Evolutionary conservation across 2,797 vertebrate species (phyloP).

Genomic region (Poliocrania exsul): DNA sequence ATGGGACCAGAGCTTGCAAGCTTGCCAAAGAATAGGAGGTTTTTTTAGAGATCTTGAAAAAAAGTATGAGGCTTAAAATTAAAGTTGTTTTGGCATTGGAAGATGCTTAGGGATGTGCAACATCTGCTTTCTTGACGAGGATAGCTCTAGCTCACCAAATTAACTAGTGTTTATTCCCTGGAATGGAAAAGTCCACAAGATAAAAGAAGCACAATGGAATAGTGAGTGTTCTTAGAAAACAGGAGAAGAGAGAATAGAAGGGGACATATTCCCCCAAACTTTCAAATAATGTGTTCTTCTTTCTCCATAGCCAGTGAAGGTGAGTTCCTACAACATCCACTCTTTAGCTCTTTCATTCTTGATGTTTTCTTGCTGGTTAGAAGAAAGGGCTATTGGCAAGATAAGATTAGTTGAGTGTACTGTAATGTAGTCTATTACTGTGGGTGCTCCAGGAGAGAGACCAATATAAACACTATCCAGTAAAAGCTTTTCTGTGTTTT

Average conservation of each 20-base stretch:
- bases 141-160: neutral
- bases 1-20: neutral
- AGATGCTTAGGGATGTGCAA: neutral
- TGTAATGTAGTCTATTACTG: neutral
- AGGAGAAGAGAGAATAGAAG: neutral
- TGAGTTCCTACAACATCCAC: neutral
- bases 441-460: neutral
- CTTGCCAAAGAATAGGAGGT: neutral
- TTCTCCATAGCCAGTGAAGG: neutral
- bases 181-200: accelerated
- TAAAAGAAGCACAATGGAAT: neutral
- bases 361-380: neutral
- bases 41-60: neutral
- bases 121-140: neutral
- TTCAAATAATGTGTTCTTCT: neutral
- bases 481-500: neutral
- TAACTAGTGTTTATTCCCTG: neutral
- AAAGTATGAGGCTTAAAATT: neutral
- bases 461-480: neutral
- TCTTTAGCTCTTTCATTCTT: neutral
- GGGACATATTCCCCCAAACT: neutral
- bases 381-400: neutral
- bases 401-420: neutral
- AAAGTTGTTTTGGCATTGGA: neutral
- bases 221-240: neutral